Percentiles rank a stretch among this genome's conserved stretches.
Conservation (phyloP, 2,113 vertebrate genomes). For the Callorhinus ursinus region DNA sequence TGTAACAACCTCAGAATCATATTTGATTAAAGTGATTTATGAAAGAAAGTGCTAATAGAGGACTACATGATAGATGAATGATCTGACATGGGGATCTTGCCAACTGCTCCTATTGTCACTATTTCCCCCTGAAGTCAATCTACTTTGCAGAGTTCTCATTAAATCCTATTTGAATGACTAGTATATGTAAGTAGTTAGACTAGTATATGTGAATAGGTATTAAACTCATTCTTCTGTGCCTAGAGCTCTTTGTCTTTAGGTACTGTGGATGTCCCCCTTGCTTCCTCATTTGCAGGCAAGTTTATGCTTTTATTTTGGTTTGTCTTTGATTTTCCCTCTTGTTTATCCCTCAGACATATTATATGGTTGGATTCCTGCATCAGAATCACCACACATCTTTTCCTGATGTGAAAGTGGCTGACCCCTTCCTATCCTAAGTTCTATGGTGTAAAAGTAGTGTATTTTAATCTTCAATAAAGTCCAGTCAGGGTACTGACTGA, state of each 20-base stretch:
- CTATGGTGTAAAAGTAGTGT: not conserved
- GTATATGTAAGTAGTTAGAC: too few relatives aligned
- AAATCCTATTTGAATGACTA: not conserved
- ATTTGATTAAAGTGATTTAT: not conserved
- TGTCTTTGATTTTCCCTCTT: not conserved
- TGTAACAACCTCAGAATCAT: not conserved
- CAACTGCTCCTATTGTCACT: fast-evolving
- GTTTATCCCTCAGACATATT: not conserved
- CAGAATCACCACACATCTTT: not conserved
- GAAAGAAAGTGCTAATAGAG: not conserved
- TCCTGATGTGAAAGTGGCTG: not conserved
- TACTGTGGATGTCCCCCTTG: not conserved
- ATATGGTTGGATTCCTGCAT: not conserved
- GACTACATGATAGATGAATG: too few relatives aligned
- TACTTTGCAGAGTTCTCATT: not conserved
- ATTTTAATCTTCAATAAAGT: not conserved
- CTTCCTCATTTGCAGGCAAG: not conserved
- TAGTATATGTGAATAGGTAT: fast-evolving
- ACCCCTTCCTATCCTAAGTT: not conserved
- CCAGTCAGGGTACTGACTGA: not conserved
- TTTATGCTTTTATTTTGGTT: not conserved
- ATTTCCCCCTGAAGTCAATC: not conserved
- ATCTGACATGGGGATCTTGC: not conserved
- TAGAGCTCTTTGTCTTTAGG: not conserved
- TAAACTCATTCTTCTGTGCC: not conserved